phyloP scores from a whole-genome alignment of 1,140 invertebrate species.

The Apis laboriosa region DNA sequence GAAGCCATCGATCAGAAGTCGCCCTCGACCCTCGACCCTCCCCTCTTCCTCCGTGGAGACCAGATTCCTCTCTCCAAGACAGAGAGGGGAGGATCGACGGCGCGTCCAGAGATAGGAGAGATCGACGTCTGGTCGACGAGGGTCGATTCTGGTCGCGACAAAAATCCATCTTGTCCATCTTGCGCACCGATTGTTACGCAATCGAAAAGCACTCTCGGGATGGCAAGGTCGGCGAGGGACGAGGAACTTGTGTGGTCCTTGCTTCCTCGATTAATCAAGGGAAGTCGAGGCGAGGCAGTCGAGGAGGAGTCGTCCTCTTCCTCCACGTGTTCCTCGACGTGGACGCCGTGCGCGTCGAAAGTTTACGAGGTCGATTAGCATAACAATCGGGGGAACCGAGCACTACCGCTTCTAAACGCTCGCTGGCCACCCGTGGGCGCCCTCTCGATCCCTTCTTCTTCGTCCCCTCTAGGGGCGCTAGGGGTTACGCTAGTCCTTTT shows the following conservation, averaged over 20 bases:
- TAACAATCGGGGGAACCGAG: conserved; percentile 37
- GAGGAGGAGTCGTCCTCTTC: conserved; percentile 12
- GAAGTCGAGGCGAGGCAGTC: conserved; percentile 8
- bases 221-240: conserved; percentile 32
- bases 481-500: no score
- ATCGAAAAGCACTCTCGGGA: conserved; percentile 32
- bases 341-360: conserved; percentile 30
- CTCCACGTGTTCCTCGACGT: neutral
- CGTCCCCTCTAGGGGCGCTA: neutral
- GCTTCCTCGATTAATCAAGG: conserved; percentile 16
- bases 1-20: conserved; percentile 50
- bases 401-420: conserved; percentile 17
- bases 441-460: neutral
- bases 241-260: conserved; percentile 31
- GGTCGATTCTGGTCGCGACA: no score
- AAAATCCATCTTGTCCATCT: no score
- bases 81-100: neutral
- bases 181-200: conserved; percentile 16
- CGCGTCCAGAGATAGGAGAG: conserved; percentile 16
- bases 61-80: conserved; percentile 1
- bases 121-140: neutral
- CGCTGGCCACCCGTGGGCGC: conserved; percentile 20
- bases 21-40: conserved; percentile 43
- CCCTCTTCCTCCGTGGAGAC: neutral
- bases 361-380: conserved; percentile 48